Evolutionary conservation across 1,140 invertebrate species (phyloP), one percentile per base, ranked within the genome.

Genomic region (Achroia grisella): DNA sequence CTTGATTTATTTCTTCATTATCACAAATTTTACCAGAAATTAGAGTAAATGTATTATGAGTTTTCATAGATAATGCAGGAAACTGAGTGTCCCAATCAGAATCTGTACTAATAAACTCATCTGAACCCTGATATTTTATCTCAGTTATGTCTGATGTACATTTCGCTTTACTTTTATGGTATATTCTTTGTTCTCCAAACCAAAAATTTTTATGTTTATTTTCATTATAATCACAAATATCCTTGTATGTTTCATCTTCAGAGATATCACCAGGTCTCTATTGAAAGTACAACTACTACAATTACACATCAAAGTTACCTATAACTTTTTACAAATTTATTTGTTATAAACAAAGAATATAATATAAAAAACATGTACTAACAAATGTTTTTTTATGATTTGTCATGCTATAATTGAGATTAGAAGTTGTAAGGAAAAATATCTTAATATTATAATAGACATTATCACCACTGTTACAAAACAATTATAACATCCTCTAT

Each of bases 11-110:
- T 47, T 66, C 63, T 52, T 73, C 72, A 41, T 71, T 73, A 53
- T 71, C 60, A 54, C 50, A 68, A 37, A 54, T 52, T 59, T 69
- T 74, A 33, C 55, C 63, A 56, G 69, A 79, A 32, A 65, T 71
- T 31, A 82, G 46, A 14, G 80, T 84, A 48, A 79, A 82, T 12
- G 78, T 78, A 52, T 71, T 85, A 60, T 81, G 74, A 15, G 71
- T 65, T 72, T 82, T 80, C 42, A 62, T 62, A 53, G 64, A 67
- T 37, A 84, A 45, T 44, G 76, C 78, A 28, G 80, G 80, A 57
- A 82, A 84, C 45, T 80, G 71, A 33, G 48, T 74, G 37, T 84
- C 76, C 76, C 78, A 84, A 51, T 82, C 76, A 5, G 74, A 80
- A 51, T 80, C 71, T 15, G 70, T 71, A 44, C 62, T 78, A 42